Evolutionary conservation across 2,888 invertebrate genomes (phyloP).

Genomic region (Leucophenga montana): DNA sequence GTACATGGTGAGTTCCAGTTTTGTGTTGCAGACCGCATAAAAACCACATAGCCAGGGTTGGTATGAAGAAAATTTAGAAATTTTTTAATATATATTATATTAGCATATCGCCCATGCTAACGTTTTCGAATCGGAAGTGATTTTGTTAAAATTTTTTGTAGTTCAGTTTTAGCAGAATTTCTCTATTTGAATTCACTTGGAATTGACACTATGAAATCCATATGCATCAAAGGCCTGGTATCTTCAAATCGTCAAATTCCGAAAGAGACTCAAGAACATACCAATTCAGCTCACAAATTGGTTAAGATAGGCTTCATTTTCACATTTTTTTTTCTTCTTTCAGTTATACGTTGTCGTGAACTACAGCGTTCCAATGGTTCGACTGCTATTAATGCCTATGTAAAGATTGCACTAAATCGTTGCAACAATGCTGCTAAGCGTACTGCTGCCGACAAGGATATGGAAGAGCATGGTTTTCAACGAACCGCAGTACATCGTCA

Average conservation of each 20-base stretch:
- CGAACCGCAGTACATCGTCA: conserved; percentile 87
- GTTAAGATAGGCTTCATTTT: conserved; percentile 34
- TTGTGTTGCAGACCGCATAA: not conserved
- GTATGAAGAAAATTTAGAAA: too few species aligned
- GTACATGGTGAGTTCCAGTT: conserved; percentile 79
- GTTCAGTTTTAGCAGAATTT: not conserved
- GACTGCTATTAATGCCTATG: conserved; percentile 85
- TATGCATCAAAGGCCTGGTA: too few species aligned
- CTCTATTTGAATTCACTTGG: too few species aligned
- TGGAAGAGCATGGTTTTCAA: conserved; percentile 77
- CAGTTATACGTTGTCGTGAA: conserved; percentile 86
- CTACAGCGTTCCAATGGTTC: conserved; percentile 79
- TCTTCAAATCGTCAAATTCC: too few species aligned
- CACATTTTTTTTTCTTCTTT: conserved; percentile 66
- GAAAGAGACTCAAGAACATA: too few species aligned
- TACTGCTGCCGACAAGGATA: conserved; percentile 5
- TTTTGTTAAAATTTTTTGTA: too few species aligned
- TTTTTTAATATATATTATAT: too few species aligned
- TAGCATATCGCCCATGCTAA: too few species aligned
- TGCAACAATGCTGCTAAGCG: conserved; percentile 26
- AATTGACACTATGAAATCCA: too few species aligned
- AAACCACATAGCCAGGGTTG: not conserved
- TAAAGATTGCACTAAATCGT: conserved; percentile 77
- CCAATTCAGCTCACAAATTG: conserved; percentile 37
- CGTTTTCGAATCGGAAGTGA: too few species aligned